Evolutionary conservation across 2,888 invertebrate species (phyloP), one percentile per base, ranked within the genome.

Genomic region (Cantharis rustica): DNA sequence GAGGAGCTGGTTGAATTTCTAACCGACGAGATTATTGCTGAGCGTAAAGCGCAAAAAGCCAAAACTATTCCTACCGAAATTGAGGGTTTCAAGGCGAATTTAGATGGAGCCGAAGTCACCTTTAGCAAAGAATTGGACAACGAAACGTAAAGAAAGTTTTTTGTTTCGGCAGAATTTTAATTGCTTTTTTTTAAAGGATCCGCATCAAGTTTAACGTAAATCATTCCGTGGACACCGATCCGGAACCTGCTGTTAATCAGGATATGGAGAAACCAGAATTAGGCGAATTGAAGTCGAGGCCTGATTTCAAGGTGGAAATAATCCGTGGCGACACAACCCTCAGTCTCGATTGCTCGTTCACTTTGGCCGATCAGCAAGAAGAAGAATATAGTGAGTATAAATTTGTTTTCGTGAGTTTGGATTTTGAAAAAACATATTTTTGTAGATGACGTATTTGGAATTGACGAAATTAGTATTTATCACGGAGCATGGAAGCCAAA

Each of bases 1-100:
- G 91, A 93, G 81, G 96, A 97, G 85, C 89, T 99, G 70, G 94
- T 96, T 0, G 96, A 96, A 86, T 98, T 98, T 86, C 89, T 99
- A 23, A 94, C 95, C 1, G 97, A 98, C 85, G 98, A 99, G 89
- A 98, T 99, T 79, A 91, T 95, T 23, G 95, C 96, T 0, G 98
- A 98, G 87, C 94, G 95, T 82, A 95, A 96, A 86, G 92, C 95
- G 2, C 94, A 94, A 84, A 95, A 95, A 86, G 87, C 92, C 15
- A 93, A 94, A 87, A 90, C 91, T 0, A 90, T 96, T 81, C 95
- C 97, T 0, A 90, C 92, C 0, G 93, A 93, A 79, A 86, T 98
- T 17, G 94, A 95, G 17, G 97, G 96, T 1, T 98, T 98, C 86
- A 90, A 92, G 74, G 93, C 97, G 0, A 92, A 92, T 73, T 89